Evolutionary conservation across 2,113 vertebrate species (phyloP), one percentile per base, ranked within the genome.

Genomic region (Pheucticus melanocephalus): DNA sequence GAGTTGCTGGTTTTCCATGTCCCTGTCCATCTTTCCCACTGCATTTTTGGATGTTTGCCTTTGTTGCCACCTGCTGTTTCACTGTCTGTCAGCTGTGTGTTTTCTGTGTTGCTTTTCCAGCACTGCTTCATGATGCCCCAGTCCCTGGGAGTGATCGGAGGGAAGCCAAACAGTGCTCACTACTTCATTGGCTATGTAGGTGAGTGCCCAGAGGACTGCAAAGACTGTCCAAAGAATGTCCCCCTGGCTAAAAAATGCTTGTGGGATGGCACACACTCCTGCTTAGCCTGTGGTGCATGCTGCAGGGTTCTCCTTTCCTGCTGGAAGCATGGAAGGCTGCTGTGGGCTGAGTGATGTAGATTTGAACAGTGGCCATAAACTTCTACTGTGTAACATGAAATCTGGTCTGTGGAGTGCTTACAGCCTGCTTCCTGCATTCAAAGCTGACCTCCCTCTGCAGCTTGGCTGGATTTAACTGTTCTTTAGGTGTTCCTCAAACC

Each of bases 181-280:
- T 99, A 99, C 98, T 99, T 99, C 98, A 99, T 99, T 76, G 99
- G 99, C 96, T 99, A 98, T 70, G 98, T 99, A 37, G 99, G 99
- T 99, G 98, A 97, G 98, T 98, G 88, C 89, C 59, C 70, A 81
- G 56, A 40, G 40, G 47, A 25, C 79, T 82, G 66, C 54, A 81
- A 10, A 78, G 47, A 31, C 87, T 78, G 73, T 28, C 64, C 73
- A 85, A 39, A 73, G 50, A 57, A 28, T 56, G n/a, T 81, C 22
- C 33, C 35, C 57, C 9, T 1, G 7, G 56, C 56, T 94, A 39
- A 54, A 66, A 77, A 37, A 6, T 25, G 35, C 30, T 69, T 51
- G 19, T 65, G 37, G 85, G 84, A 23, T 13, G 7, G 25, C 65
- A 57, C 37, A 76, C 82, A 64, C 19, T 90, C 57, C 70, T 90